Evolutionary conservation across 2,113 vertebrate genomes (phyloP).

Genomic region (Clarias macrocephalus): DNA sequence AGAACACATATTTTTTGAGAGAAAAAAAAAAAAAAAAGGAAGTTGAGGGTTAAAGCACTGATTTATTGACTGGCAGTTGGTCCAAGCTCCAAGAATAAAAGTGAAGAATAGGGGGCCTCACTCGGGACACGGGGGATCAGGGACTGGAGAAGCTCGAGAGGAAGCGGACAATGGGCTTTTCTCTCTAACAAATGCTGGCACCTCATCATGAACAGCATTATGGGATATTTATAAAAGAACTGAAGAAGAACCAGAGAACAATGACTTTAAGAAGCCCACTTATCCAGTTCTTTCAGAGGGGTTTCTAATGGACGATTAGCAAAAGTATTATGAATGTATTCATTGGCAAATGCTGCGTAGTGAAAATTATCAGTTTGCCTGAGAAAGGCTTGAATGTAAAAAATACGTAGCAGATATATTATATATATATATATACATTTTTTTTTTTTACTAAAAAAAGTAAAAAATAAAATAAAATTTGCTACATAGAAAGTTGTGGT

Average conservation of each 20-base stretch:
- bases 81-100: conserved; percentile 47
- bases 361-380: background rate
- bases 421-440: no score
- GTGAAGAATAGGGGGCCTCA: conserved; percentile 58
- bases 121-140: conserved; percentile 46
- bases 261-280: background rate
- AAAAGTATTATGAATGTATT: background rate
- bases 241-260: background rate
- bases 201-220: conserved; percentile 40
- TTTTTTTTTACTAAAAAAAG: background rate
- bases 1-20: conserved; percentile 1
- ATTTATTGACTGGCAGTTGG: conserved; percentile 41
- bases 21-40: conserved; percentile 18
- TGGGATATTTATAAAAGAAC: conserved; percentile 8
- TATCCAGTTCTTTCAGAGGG: background rate
- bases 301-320: conserved; percentile 1
- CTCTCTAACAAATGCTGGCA: conserved; percentile 40
- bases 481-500: background rate
- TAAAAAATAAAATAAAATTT: background rate
- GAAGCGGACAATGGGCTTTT: conserved; percentile 49
- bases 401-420: background rate
- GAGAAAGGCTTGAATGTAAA: background rate
- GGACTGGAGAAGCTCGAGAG: conserved; percentile 61
- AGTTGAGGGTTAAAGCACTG: conserved; percentile 33
- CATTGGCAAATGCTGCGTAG: background rate